Conservation (phyloP, 2,888 invertebrate genomes). For the Spilosoma lubricipeda region DNA sequence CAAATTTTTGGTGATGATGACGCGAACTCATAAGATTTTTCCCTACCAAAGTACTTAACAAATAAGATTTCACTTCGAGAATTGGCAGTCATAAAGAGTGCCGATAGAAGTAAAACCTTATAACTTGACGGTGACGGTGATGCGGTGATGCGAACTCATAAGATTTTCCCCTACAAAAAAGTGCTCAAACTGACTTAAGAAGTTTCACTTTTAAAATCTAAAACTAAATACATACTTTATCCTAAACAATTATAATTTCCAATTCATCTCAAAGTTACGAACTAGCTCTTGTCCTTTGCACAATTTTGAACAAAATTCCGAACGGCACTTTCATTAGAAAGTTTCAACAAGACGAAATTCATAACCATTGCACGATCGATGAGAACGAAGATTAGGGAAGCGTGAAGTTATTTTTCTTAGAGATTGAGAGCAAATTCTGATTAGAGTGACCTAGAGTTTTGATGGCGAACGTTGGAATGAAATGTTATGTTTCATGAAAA, state of each 20-base stretch:
- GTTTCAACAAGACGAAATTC: conserved; percentile 10
- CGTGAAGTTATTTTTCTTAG: conserved; percentile 25
- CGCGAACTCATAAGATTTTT: too few relatives aligned
- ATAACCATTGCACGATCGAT: conserved; percentile 21
- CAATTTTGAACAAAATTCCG: background rate
- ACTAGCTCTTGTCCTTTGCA: background rate
- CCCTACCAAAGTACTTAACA: too few relatives aligned
- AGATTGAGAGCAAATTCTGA: conserved; percentile 24
- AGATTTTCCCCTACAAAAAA: too few relatives aligned
- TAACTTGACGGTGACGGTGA: too few relatives aligned
- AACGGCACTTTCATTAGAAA: conserved; percentile 9
- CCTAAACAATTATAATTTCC: background rate
- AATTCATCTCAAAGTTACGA: background rate
- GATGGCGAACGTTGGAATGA: background rate
- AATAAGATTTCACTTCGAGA: too few relatives aligned
- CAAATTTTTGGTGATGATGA: too few relatives aligned
- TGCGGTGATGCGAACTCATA: too few relatives aligned
- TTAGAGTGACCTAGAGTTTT: conserved; percentile 3
- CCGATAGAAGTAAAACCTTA: too few relatives aligned
- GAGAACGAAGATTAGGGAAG: conserved; percentile 14
- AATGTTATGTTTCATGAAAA: background rate
- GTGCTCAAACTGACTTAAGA: too few relatives aligned
- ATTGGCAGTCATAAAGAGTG: too few relatives aligned
- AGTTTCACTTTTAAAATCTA: too few relatives aligned
- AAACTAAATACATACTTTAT: background rate